Conservation (phyloP, 2,888 invertebrate species). For the Cephus runcator region DNA sequence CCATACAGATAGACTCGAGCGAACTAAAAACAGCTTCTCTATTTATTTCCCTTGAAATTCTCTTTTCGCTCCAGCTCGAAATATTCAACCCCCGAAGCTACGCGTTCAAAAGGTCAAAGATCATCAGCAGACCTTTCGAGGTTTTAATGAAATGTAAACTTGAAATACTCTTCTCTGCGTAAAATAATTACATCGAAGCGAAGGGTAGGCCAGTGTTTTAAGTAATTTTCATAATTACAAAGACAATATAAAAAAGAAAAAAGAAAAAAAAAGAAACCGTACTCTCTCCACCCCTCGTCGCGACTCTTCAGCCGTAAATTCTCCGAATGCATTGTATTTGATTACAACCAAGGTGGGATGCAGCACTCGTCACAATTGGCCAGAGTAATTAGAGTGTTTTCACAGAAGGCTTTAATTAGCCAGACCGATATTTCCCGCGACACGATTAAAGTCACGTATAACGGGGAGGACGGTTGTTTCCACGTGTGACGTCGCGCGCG, state of each 20-base stretch:
- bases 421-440: not conserved
- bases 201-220: not conserved
- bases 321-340: not conserved
- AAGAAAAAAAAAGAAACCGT: too few species aligned
- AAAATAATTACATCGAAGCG: not conserved
- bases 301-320: not conserved
- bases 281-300: not conserved
- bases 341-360: not conserved
- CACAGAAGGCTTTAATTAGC: not conserved
- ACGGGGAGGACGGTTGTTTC: not conserved
- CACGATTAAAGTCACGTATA: not conserved
- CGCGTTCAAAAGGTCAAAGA: not conserved
- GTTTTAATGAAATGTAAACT: not conserved
- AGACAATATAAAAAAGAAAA: not conserved
- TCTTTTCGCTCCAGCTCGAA: not conserved
- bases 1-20: not conserved
- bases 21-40: not conserved
- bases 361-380: not conserved
- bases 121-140: not conserved
- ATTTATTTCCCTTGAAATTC: not conserved
- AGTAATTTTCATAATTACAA: not conserved
- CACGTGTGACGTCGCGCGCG: not conserved
- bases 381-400: not conserved
- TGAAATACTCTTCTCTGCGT: not conserved
- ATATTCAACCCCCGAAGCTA: not conserved